Evolutionary conservation across 2,113 vertebrate genomes (phyloP).

Genomic region (Zapornia atra): DNA sequence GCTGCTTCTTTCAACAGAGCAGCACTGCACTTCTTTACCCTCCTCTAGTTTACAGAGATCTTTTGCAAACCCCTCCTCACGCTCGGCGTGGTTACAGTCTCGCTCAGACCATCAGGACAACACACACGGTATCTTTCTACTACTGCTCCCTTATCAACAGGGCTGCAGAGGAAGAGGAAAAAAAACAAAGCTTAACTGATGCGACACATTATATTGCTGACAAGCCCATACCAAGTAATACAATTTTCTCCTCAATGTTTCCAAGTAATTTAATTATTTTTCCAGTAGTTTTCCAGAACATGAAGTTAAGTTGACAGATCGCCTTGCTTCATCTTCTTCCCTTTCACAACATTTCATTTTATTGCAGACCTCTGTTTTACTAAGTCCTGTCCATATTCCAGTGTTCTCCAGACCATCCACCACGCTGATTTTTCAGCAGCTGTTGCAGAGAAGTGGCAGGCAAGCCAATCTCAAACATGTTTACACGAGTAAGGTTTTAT

Average conservation of each 20-base stretch:
- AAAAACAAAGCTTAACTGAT: conserved; percentile 1
- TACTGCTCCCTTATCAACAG: background rate
- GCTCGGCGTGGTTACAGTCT: fast-evolving
- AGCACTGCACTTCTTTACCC: background rate
- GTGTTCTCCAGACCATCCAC: background rate
- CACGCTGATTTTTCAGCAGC: background rate
- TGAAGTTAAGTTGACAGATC: conserved; percentile 24
- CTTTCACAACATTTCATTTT: background rate
- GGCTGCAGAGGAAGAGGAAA: background rate
- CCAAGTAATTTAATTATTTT: conserved; percentile 58
- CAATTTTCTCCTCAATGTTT: conserved; percentile 42
- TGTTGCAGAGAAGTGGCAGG: background rate
- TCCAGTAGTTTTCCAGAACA: conserved; percentile 50
- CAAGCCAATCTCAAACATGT: background rate
- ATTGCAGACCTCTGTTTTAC: background rate
- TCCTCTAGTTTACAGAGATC: background rate
- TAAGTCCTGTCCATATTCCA: background rate
- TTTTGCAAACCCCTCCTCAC: background rate
- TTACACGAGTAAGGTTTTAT: fast-evolving
- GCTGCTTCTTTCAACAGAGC: background rate
- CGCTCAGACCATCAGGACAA: background rate
- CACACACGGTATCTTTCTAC: background rate
- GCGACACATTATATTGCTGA: conserved; percentile 43
- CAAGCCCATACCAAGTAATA: conserved; percentile 58
- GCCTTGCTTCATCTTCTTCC: background rate